Base-by-base conservation (phyloP, 2,113 vertebrate species). In the Phrynocephalus versicolor region DNA sequence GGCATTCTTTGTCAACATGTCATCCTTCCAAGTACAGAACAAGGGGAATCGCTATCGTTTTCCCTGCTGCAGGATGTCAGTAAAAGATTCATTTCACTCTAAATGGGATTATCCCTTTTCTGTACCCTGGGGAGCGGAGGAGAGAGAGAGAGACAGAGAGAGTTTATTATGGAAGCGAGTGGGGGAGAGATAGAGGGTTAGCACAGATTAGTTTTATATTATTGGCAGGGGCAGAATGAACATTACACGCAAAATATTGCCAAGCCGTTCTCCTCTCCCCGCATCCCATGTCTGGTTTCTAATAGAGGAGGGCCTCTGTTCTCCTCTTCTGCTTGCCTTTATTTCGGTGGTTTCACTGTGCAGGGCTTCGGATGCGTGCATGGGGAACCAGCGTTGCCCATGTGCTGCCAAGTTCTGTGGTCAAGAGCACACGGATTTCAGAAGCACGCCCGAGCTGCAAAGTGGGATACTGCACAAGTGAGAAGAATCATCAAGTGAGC, bases 1-100 rank as follows among this genome's bases (percentile, higher is more conserved):
- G 89, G 91, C 91, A 41, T 91, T 93, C 91, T 94, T 91, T 95
- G 92, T 93, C 91, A 94, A 93, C 89, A 91, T 84, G 90, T 92
- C 91, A 91, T 90, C 88, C 87, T 92, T 88, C 90, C 84, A 94
- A 95, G 92, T 87, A 88, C 92, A 88, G 88, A 91, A 82, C 81
- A 81, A 83, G 90, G 90, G 73, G 90, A 90, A 74, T 86, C 87
- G 82, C 91, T 90, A 77, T 93, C 69, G 25, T 83, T 89, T 86
- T 55, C 5, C 57, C 41, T 57, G 89, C 93, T 92, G 92, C 88
- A 77, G 91, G 89, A 82, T 81, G 82, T 84, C 89, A 86, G 1
- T 1, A 13, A 62, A 86, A 86, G 89, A 91, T 87, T 90, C 86
- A 89, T 55, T 58, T 1, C 1, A 85, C 92, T 86, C 89, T 41